Evolutionary conservation across 2,888 invertebrate species (phyloP), one percentile per base, ranked within the genome.

Genomic region (Protodeltote pygarga): DNA sequence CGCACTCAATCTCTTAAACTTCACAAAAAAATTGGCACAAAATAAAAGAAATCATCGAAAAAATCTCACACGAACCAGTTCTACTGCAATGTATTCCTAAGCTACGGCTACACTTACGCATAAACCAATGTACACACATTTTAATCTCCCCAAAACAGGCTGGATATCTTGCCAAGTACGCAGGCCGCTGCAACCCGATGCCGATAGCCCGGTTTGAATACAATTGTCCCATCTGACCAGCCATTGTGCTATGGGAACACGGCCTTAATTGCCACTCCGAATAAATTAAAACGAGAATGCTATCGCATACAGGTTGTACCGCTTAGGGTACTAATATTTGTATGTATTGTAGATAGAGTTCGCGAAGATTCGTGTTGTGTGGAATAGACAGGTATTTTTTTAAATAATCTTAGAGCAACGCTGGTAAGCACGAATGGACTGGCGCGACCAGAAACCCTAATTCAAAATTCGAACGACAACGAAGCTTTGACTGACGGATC

Each of bases 231-330:
- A 85, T 88, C 85, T 79, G 77, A 81, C 80, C 55, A 39, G 45
- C 78, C 83, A 88, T 89, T 89, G 90, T 89, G 80, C 74, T 34
- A 81, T 83, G 83, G 77, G 81, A 85, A 89, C 89, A 89, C 79
- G 79, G 81, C 89, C 89, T 89, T 91, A 89, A 91, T 91, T 91
- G 89, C 90, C 64, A 71, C 73, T 74, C 71, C 71, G 91, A 83
- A 90, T 91, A 89, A 91, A 91, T 91, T 89, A 90, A 89, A 89
- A 87, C 79, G 65, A 83, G 87, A 85, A 85, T 81, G 78, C 80
- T 82, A 82, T 83, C 87, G 77, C 77, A 74, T 77, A 80, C 79
- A 69, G 79, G 69, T 62, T 71, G 67, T 60, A 58, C 65, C 52
- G 42, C 59, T 55, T 37, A 63, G 78, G 77, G 53, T 79, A 80